Conservation (phyloP, 2,113 vertebrate species). For the Oplegnathus fasciatus region DNA sequence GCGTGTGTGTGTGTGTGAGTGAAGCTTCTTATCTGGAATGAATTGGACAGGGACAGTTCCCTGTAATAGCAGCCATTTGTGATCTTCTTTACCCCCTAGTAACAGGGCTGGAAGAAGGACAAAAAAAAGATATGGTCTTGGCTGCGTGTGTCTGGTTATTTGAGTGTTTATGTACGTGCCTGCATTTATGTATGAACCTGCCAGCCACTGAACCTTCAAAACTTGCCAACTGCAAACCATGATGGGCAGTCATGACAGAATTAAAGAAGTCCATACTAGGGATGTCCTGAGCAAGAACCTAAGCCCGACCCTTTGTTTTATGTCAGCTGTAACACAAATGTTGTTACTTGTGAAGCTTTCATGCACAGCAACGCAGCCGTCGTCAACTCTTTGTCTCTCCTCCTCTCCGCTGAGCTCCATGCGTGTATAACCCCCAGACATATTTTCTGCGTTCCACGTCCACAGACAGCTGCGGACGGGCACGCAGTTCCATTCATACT, state of each 20-base stretch:
- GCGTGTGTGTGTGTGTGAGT: neutral
- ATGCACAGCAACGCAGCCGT: too few species aligned
- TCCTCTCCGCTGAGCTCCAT: too few species aligned
- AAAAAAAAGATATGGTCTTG: neutral
- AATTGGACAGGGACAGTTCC: conserved; percentile 30
- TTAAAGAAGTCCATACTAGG: neutral
- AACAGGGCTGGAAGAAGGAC: neutral
- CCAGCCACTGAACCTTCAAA: conserved; percentile 6
- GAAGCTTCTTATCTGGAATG: conserved; percentile 33
- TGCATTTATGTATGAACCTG: conserved; percentile 8
- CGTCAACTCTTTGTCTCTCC: too few species aligned
- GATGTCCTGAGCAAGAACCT: too few species aligned
- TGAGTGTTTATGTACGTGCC: too few species aligned
- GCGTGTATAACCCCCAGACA: too few species aligned
- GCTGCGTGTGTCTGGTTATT: neutral
- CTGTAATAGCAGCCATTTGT: conserved; percentile 48
- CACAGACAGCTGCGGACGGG: too few species aligned
- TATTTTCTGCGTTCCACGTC: too few species aligned
- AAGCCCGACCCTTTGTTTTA: too few species aligned
- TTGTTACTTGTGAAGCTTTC: too few species aligned
- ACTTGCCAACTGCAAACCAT: neutral
- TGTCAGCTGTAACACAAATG: too few species aligned
- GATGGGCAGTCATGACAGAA: conserved; percentile 13
- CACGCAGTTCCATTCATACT: too few species aligned
- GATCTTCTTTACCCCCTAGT: conserved; percentile 10